Evolutionary conservation across 2,113 vertebrate genomes (phyloP), one percentile per base, ranked within the genome.

Genomic region (Xenopus borealis): DNA sequence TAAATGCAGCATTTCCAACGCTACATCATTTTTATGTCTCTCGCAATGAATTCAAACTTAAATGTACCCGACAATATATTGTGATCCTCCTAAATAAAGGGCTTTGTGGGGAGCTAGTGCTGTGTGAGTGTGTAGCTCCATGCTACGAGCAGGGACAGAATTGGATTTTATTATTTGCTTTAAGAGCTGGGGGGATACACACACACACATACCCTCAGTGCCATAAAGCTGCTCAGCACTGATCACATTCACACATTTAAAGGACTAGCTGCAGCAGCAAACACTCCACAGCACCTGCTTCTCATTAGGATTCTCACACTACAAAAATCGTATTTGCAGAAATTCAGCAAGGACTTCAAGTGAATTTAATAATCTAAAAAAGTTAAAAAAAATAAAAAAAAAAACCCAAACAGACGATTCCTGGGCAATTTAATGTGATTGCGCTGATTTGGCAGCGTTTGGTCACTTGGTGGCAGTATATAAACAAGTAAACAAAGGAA

Each of bases 391-490:
- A 40, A 50, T 9, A 9, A 50, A 50, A 50, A 3, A 50, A 50
- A 33, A 57, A 13, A 11, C 10, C 23, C 23, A 27, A 27, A 27
- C 23, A 27, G 59, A 45, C 8, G n/a, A 40, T n/a, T 63, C 18
- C 12, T 76, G 59, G 63, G 47, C 66, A 70, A 30, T 55, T 18
- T 12, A 69, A 27, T 19, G 72, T 11, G 11, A 79, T 78, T 72
- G 62, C 69, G 81, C 80, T 87, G 85, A 85, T 78, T 82, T 89
- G 82, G 81, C 84, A 79, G 72, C 82, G 81, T 90, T 88, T 86
- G 72, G 88, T 84, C 90, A 72, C 90, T 88, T 89, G 89, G 90
- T 84, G 90, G 90, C 90, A 89, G 88, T 84, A 90, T 84, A 89
- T 85, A 89, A 91, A 87, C 84, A 83, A 84, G 84, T 78, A 84